Evolutionary conservation across 2,113 vertebrate species (phyloP), one percentile per base, ranked within the genome.

Genomic region (Trogon melanurus): DNA sequence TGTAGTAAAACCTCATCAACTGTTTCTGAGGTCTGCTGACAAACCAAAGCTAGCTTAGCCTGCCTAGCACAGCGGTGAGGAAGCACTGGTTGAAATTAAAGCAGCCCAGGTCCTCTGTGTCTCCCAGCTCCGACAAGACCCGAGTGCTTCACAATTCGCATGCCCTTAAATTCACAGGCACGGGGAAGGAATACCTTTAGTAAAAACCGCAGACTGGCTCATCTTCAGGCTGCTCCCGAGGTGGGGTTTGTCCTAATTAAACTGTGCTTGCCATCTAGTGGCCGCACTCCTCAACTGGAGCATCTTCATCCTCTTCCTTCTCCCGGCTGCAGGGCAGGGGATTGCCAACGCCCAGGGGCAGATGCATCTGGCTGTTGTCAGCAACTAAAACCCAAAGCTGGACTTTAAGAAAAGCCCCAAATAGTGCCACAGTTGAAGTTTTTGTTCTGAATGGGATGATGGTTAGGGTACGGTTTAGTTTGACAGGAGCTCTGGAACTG

Each of bases 251-350:
- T 92, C 81, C 92, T 93, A 83, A 44, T 89, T 80, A 94, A 97
- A 93, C 85, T 94, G 34, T 61, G 97, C 89, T 97, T 96, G 98
- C 98, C 98, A 98, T 95, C 98, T 98, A 98, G 97, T 95, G 98
- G 97, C 91, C 85, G 95, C 81, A 74, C 17, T 47, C 12, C 71
- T 91, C 66, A 20, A 4, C 41, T 53, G 73, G 57, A 91, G 21
- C 65, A 58, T 73, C 54, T 6, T 56, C 26, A 6, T 54, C 38
- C 22, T 70, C 16, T 23, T 56, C 47, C 18, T 64, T 14, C 51
- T 48, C 25, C 0, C 0, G 6, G 22, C 11, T 2, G 5, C 84
- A 50, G 73, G 34, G 8, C 36, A 26, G 20, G 48, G 21, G 16
- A 11, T 30, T 51, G 56, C 48, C 51, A 19, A 1, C 34, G 29